phyloP scores from a whole-genome alignment of 2,888 invertebrate genomes.

The Ethmia dodecea region DNA sequence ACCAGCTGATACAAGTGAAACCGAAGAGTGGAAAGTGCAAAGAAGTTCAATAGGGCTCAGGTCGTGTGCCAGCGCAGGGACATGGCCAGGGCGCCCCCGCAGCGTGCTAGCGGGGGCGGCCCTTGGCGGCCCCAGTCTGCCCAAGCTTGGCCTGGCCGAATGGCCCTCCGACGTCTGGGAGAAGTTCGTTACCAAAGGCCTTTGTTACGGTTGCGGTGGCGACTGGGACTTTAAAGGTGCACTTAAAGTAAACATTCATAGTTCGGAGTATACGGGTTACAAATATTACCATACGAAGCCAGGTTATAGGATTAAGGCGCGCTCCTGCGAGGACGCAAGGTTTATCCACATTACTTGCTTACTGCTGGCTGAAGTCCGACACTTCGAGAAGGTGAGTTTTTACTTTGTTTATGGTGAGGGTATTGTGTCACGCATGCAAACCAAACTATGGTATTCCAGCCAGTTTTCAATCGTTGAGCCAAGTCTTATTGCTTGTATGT shows the following conservation, averaged over 20 bases:
- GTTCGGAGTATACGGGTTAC: slow-evolving; percentile 73
- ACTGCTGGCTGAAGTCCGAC: slow-evolving; percentile 78
- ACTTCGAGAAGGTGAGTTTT: slow-evolving; percentile 83
- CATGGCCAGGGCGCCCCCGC: slow-evolving; percentile 72
- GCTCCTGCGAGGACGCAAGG: slow-evolving; percentile 79
- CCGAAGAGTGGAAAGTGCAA: slow-evolving; percentile 71
- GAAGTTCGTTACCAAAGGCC: slow-evolving; percentile 54
- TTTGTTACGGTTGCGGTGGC: slow-evolving; percentile 66
- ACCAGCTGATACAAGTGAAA: slow-evolving; percentile 57
- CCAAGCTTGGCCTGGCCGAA: neutral
- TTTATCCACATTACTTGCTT: slow-evolving; percentile 81
- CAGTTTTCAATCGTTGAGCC: no score
- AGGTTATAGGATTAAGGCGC: slow-evolving; percentile 54
- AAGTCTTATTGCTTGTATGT: no score
- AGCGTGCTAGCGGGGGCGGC: slow-evolving; percentile 35
- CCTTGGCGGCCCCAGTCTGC: slow-evolving; percentile 1
- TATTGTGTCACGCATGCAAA: no score
- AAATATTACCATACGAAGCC: slow-evolving; percentile 58
- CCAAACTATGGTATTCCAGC: no score
- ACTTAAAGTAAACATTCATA: slow-evolving; percentile 58
- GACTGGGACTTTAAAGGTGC: slow-evolving; percentile 65
- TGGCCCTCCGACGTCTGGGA: slow-evolving; percentile 39
- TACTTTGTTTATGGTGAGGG: no score
- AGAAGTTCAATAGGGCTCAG: slow-evolving; percentile 43
- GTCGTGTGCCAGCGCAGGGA: slow-evolving; percentile 42